phyloP scores from a whole-genome alignment of 2,888 invertebrate species.

The Agriopis aurantiaria region DNA sequence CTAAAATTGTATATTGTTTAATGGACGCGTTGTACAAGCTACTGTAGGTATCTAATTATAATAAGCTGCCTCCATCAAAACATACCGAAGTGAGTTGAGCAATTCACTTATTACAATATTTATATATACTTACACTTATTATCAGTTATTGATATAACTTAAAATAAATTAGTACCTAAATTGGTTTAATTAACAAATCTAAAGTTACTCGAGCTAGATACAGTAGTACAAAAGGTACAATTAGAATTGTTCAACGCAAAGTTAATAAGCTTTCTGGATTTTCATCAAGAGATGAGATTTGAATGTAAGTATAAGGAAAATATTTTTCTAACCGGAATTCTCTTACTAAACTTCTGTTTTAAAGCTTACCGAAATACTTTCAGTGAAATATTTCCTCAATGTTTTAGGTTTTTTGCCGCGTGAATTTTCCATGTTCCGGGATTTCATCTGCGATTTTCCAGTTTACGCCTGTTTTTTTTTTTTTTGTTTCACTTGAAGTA shows the following conservation, averaged over 20 bases:
- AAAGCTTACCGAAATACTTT: conserved; percentile 30
- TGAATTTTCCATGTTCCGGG: neutral
- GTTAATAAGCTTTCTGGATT: conserved; percentile 12
- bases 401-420: neutral
- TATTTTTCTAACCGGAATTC: conserved; percentile 17
- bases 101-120: no score
- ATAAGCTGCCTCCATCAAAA: no score
- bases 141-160: no score
- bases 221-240: conserved; percentile 6
- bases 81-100: neutral
- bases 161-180: neutral
- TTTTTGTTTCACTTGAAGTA: no score
- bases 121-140: no score
- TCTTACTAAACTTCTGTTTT: conserved; percentile 27
- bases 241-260: conserved; percentile 10
- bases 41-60: no score
- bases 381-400: conserved; percentile 12
- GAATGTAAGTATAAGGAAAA: conserved; percentile 15
- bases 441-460: neutral
- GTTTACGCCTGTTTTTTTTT: neutral
- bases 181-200: neutral
- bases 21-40: neutral
- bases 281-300: conserved; percentile 19
- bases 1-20: no score
- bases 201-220: neutral